Conservation (phyloP, 2,797 vertebrate species). For the Distichodus sexfasciatus region DNA sequence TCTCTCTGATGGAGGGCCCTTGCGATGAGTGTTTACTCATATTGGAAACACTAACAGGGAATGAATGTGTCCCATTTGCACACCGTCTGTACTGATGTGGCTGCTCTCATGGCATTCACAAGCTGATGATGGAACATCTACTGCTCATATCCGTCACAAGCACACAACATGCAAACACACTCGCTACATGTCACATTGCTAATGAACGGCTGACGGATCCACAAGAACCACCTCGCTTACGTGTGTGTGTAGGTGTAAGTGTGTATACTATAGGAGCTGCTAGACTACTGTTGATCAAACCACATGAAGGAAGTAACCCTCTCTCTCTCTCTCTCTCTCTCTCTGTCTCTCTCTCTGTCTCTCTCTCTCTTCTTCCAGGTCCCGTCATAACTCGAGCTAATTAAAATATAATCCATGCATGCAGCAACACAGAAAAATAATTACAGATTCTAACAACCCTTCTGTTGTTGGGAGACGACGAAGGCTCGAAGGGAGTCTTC, state of each 20-base stretch:
- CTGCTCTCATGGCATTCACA: conserved; percentile 41
- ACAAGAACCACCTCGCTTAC: conserved; percentile 26
- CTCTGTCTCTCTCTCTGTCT: too few species aligned
- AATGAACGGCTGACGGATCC: conserved; percentile 41
- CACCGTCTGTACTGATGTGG: conserved; percentile 44
- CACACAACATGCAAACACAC: conserved; percentile 7
- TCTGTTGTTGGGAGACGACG: neutral
- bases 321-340: too few species aligned
- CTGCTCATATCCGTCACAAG: conserved; percentile 45
- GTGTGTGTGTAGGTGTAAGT: neutral
- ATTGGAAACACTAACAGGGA: conserved; percentile 49
- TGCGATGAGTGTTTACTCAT: conserved; percentile 44
- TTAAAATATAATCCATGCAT: conserved; percentile 33
- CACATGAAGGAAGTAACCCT: neutral
- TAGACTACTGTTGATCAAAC: conserved; percentile 19
- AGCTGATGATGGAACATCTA: conserved; percentile 52
- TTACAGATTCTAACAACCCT: conserved; percentile 40
- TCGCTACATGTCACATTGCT: conserved; percentile 28
- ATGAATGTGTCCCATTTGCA: conserved; percentile 51
- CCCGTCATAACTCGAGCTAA: neutral
- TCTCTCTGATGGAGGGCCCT: conserved; percentile 38
- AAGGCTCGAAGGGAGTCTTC: conserved; percentile 15
- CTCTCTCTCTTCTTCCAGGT: too few species aligned
- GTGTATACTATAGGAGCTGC: neutral
- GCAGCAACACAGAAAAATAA: conserved; percentile 31